Base-by-base conservation (phyloP, 2,888 invertebrate species). In the Stegana nigrithorax region DNA sequence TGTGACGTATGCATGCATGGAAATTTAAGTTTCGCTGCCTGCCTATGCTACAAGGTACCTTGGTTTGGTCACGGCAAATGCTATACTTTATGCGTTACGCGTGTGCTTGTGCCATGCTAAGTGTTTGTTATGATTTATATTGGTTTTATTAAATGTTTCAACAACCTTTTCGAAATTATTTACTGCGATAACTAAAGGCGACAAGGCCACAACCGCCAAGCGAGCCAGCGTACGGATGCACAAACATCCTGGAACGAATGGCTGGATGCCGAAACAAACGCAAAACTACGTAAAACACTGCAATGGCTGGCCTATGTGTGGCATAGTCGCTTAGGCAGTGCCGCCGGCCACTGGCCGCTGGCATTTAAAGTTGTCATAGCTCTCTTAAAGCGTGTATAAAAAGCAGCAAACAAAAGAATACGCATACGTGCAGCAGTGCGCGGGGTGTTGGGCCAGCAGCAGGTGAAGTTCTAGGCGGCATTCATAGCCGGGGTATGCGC, bases 71-170 rank as follows among this genome's bases (percentile, higher is more conserved):
- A n/a, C n/a, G n/a, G n/a, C n/a, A n/a, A n/a, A n/a, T n/a, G n/a
- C n/a, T n/a, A n/a, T n/a, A n/a, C n/a, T n/a, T n/a, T n/a, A n/a
- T 45, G 60, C 21, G 45, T 58, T 59, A 62, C 61, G 59, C 60
- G 62, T 44, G 66, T 70, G 64, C 67, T 67, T 73, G 69, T 69
- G 71, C 62, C 63, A 66, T 71, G 76, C 75, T 81, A 75, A 75
- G 79, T 79, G 79, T 75, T 75, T 75, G 75, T 81, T 83, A 83
- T 82, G 82, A 82, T 82, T 83, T 82, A 83, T 82, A 80, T 82
- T 78, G 80, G 82, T 81, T 83, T 82, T 82, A 82, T 82, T 83
- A 82, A 82, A 82, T 82, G 82, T 82, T 82, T 82, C 83, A 83
- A 79, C 83, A 78, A 77, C 72, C 71, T 77, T 79, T 74, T 71